A percentile compares a stretch with the other conserved stretches of the same genome.
These are phyloP conservation scores for Pterophyllum scalare DNA, from an alignment of 2,113 vertebrate species.

Conservation along the genomic window DNA sequence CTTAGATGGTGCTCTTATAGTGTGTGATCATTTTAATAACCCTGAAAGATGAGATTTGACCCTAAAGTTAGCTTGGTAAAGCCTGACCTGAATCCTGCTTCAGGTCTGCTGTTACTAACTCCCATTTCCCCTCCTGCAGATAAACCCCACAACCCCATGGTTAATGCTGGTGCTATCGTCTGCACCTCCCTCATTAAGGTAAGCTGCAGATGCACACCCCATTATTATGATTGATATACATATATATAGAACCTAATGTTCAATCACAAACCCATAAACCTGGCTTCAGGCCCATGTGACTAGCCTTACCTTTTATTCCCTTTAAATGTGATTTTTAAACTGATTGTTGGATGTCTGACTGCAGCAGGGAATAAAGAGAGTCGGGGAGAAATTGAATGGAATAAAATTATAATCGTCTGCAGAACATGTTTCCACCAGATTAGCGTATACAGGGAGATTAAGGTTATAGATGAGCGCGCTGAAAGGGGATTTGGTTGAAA, in stretches of 20 bases:
- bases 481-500: slow-evolving; percentile 70
- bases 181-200: slow-evolving; percentile 99
- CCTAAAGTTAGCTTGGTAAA: background rate
- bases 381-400: slow-evolving; percentile 3
- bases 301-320: background rate
- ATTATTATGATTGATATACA: background rate
- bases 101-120: background rate
- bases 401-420: slow-evolving; percentile 1
- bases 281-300: background rate
- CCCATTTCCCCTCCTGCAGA: slow-evolving; percentile 77
- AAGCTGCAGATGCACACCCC: slow-evolving; percentile 48
- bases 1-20: background rate
- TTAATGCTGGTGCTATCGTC: slow-evolving; percentile 98
- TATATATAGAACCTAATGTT: background rate
- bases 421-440: slow-evolving; percentile 45
- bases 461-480: slow-evolving; percentile 65
- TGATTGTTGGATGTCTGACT: background rate
- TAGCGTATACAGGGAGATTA: slow-evolving; percentile 62
- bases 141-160: slow-evolving; percentile 99
- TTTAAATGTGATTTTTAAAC: background rate
- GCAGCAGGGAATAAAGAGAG: background rate
- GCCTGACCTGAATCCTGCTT: too few relatives aligned
- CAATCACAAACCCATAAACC: background rate
- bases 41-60: too few relatives aligned
- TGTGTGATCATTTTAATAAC: too few relatives aligned